These are phyloP conservation scores for Caenorhabditis remanei DNA, from an alignment of 1,140 invertebrate genomes.

Conservation along the genomic window DNA sequence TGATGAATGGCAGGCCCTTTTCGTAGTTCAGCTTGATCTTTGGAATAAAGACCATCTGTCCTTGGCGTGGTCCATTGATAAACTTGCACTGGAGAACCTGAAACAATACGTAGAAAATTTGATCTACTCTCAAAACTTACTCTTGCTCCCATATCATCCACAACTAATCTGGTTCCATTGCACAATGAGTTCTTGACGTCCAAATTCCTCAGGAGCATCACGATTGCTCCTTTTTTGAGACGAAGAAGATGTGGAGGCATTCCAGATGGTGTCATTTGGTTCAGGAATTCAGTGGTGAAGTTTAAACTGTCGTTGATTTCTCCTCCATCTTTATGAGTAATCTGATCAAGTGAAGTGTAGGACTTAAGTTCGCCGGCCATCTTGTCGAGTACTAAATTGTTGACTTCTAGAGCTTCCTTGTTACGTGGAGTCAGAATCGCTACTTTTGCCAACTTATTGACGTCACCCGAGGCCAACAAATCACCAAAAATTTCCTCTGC, in stretches of 20 bases:
- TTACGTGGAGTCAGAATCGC: conserved; percentile 36
- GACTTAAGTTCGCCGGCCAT: conserved; percentile 13
- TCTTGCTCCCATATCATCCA: background rate
- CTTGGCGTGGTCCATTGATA: background rate
- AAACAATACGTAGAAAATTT: background rate
- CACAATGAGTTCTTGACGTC: conserved; percentile 58
- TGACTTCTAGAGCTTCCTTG: background rate
- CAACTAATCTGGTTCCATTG: conserved; percentile 59
- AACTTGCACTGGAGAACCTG: conserved; percentile 23
- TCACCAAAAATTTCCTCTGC: conserved; percentile 1
- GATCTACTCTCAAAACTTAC: too few species aligned
- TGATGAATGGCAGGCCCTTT: conserved; percentile 40
- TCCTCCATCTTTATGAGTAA: background rate
- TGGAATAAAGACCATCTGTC: conserved; percentile 13
- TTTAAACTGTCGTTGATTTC: background rate
- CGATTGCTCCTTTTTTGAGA: conserved; percentile 48
- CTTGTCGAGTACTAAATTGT: background rate
- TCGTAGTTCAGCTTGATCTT: background rate
- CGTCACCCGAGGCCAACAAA: background rate
- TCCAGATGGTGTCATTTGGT: conserved; percentile 54
- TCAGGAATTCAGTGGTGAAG: background rate
- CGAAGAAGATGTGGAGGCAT: conserved; percentile 43
- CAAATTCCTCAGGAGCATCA: conserved; percentile 62
- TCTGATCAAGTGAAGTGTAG: background rate
- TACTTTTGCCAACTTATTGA: background rate